Base-by-base conservation (phyloP, 2,888 invertebrate species). In the Timema podura region DNA sequence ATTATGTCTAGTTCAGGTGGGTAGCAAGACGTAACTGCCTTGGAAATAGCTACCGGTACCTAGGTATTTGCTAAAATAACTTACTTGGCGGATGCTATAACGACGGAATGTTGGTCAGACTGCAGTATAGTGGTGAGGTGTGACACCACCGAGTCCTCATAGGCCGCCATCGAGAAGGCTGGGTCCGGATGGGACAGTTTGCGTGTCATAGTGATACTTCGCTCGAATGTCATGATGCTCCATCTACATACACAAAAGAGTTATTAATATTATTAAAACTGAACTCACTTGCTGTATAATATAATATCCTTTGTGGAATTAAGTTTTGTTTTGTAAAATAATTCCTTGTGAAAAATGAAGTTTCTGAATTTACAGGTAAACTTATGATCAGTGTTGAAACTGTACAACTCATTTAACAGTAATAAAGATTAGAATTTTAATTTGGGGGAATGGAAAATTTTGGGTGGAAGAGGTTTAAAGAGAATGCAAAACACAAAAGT, bases 141-240 rank as follows among this genome's bases (percentile, higher is more conserved):
- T 64, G 87, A 88, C 65, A 93, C 88, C 51, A 93, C 87, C 13
- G 88, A 88, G 75, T 91, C 89, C 78, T 93, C 92, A 81, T 91
- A 92, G 74, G 91, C 89, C 8, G 90, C 86, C 75, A 87, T 88
- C 73, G 83, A 83, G 15, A 79, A 76, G 9, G 81, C 72, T 2
- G 85, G 86, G 61, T 85, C 85, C 16, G 86, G 84, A 51, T 82
- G 82, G 64, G 82, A 82, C 48, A 84, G 77, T 72, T 80, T 80
- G 57, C 82, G 82, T 82, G 82, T 8, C 76, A 91, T 82, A 0
- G 91, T 85, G 70, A 89, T 87, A 72, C 87, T 86, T 68, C 92
- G 86, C 80, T 93, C 93, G 79, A 94, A 96, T 8, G 95, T 93
- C 93, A 96, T 93, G 76, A 97, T 93, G 78, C 96, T 95, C 97